Evolutionary conservation across 2,113 vertebrate genomes (phyloP), one percentile per base, ranked within the genome.

Genomic region (Sinocyclocheilus anshuiensis): DNA sequence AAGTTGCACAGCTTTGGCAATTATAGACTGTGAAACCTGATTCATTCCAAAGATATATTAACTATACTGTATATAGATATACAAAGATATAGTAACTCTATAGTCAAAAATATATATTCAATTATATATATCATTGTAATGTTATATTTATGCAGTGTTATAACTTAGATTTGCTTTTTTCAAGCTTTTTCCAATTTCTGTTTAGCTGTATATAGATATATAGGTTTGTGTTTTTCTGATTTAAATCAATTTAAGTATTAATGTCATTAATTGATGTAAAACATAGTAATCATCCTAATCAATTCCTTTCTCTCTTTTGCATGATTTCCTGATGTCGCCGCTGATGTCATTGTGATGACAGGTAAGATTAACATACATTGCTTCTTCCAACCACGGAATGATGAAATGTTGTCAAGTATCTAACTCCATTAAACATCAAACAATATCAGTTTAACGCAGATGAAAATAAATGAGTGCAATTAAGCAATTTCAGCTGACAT

Each of bases 361-460:
- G 88, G 88, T 89, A 89, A 89, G 88, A 36, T 42, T 42, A 22
- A 1, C 10, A 22, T 26, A 39, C 33, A 12, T 13, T 48, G 3
- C 79, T 22, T 45, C 65, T 16, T 42, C n/a, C 16, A 26, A 26
- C 26, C 33, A 61, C 18, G 15, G 18, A 79, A 39, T 61, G 77
- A 59, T 77, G 20, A 74, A 74, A 77, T 16, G 45, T 16, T 15
- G n/a, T 9, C 13, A 77, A 48, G 45, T 15, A 50, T 50, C 45
- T 15, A 77, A 50, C 45, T 18, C 74, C 74, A 76, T 50, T 24
- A 76, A 76, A 26, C n/a, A 50, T 76, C 74, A 76, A 8, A 76
- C 74, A 48, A n/a, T 74, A 74, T 74, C 36, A 42, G 71, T 74
- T 74, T 42, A n/a, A 42, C 39, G 3, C 57, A 24, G 39, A 72